Base-by-base conservation (phyloP, 1,140 invertebrate genomes). In the Whitmania pigra region DNA sequence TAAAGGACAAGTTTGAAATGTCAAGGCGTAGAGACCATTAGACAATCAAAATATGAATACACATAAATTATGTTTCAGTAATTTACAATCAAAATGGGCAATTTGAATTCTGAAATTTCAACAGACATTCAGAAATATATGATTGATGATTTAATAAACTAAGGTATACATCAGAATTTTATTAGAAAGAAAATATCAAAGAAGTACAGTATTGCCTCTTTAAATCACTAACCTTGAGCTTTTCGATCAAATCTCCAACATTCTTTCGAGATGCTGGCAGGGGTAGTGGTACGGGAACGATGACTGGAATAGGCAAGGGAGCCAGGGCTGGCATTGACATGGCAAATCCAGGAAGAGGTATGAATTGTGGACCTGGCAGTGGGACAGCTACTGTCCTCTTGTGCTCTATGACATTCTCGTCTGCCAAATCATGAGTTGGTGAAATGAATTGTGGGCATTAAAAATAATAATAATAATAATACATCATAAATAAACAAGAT, bases 341-440 rank as follows among this genome's bases (percentile, higher is more conserved):
- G 57, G 57, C 22, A n/a, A 31, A 25, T 22, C 22, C 29, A 31
- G 57, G 57, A 25, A 31, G 22, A 25, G 57, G 57, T 25, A 63
- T 63, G 11, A 63, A 31, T 22, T 25, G 22, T 22, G 57, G 57
- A 22, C 22, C 57, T 2, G 57, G 57, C 29, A 63, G 6, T 13
- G 57, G 57, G 13, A 63, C 57, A 18, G 29, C 29, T 22, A 31
- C 29, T 13, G 57, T 63, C 57, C 29, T 63, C 15, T 63, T 63
- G 57, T 63, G 57, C 29, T 63, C 57, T 63, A 63, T 63, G 2
- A 63, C 57, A 25, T 63, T 31, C 29, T 63, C 57, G 11, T 63
- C 57, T 63, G 29, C 18, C 57, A n/a, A 63, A 31, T 63, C 18
- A 31, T 1, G 22, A 63, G 15, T 25, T 20, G 22, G 6, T 25